These are phyloP conservation scores for Phalacrocorax brasilianus DNA, from an alignment of 2,113 vertebrate genomes.

Conservation along the genomic window DNA sequence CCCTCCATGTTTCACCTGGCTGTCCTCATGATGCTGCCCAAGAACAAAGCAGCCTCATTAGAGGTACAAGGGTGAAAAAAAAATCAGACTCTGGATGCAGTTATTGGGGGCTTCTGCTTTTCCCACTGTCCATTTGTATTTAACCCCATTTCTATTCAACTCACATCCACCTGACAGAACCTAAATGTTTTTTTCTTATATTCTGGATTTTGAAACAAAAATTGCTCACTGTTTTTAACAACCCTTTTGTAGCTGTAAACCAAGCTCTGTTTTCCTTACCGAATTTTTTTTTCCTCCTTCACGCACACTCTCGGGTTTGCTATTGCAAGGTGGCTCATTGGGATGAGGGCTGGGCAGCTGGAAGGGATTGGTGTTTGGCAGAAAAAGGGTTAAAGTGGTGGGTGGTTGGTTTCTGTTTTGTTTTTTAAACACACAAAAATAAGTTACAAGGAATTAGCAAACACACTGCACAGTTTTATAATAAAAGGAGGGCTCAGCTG, in stretches of 20 bases:
- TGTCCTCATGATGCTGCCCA: rapidly evolving
- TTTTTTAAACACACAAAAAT: neutral
- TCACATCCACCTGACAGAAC: neutral
- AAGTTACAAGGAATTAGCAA: constrained; percentile 45
- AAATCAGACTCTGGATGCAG: neutral
- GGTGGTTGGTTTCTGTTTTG: neutral
- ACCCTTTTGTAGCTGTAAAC: constrained; percentile 30
- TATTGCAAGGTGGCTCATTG: constrained; percentile 71
- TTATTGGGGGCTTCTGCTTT: rapidly evolving
- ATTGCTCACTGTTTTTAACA: neutral
- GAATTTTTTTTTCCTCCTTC: constrained; percentile 72
- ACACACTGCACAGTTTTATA: neutral
- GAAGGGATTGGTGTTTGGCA: constrained; percentile 63
- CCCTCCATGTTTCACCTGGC: rapidly evolving
- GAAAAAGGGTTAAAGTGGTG: constrained; percentile 70
- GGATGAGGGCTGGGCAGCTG: constrained; percentile 77
- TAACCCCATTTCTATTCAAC: neutral
- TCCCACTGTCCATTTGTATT: rapidly evolving
- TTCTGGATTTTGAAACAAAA: neutral
- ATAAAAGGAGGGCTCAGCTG: constrained; percentile 20
- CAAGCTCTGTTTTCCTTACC: constrained; percentile 68
- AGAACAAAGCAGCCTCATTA: neutral
- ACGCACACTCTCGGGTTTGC: constrained; percentile 63
- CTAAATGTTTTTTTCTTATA: rapidly evolving
- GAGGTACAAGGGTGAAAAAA: neutral